A percentile compares a stretch with the other conserved stretches of the same genome.
These are phyloP conservation scores for Macrochelys suwanniensis DNA, from an alignment of 2,797 vertebrate genomes.

Conservation along the genomic window DNA sequence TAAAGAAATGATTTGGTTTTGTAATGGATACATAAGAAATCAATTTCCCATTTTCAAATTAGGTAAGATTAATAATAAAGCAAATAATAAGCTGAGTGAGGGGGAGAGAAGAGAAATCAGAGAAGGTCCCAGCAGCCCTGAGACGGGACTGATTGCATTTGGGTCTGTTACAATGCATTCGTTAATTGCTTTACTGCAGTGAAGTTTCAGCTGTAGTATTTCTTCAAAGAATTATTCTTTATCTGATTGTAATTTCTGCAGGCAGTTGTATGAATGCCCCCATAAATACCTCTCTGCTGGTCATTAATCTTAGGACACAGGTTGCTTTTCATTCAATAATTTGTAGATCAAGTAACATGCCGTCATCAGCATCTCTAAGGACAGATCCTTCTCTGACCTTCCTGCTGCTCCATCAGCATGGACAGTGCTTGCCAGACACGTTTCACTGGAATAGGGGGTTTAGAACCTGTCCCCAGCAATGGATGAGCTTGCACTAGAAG, in stretches of 20 bases:
- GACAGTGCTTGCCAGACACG: neutral
- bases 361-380: neutral
- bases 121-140: slow-evolving; percentile 9
- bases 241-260: slow-evolving; percentile 6
- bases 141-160: slow-evolving; percentile 18
- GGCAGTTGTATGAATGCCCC: slow-evolving; percentile 67
- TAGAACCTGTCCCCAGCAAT: neutral
- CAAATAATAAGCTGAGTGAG: slow-evolving; percentile 56
- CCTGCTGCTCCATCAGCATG: neutral
- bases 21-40: slow-evolving; percentile 75
- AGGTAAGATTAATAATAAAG: slow-evolving; percentile 69
- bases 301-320: slow-evolving; percentile 65
- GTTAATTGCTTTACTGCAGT: slow-evolving; percentile 33
- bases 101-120: neutral
- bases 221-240: slow-evolving; percentile 33
- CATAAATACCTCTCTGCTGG: slow-evolving; percentile 60
- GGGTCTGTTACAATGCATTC: neutral
- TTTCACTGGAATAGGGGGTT: rapidly evolving
- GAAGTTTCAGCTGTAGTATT: slow-evolving; percentile 46
- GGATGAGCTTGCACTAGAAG: neutral
- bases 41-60: slow-evolving; percentile 78
- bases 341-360: slow-evolving; percentile 37
- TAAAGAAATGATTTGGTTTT: slow-evolving; percentile 72
- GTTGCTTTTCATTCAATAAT: slow-evolving; percentile 47
- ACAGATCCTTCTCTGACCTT: neutral